Evolutionary conservation across 2,888 invertebrate genomes (phyloP).

Genomic region (Thelaira solivaga): DNA sequence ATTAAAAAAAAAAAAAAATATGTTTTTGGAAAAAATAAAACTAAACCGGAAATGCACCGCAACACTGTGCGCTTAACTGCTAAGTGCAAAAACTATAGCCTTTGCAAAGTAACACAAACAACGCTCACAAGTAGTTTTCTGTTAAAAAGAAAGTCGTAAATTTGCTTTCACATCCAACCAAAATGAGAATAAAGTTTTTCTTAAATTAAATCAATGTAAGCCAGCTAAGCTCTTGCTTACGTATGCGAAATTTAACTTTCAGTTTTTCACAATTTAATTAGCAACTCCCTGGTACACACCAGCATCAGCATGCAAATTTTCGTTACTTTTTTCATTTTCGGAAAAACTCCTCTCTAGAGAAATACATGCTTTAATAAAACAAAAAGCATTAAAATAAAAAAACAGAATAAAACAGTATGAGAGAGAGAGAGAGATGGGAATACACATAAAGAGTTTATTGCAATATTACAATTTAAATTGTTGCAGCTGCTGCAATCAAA

Average conservation of each 20-base stretch:
- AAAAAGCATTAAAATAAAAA: not conserved
- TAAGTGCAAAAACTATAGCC: not conserved
- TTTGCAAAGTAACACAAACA: not conserved
- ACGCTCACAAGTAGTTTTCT: too few relatives aligned
- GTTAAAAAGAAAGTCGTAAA: not conserved
- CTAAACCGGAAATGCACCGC: conserved; percentile 49
- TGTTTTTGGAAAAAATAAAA: not conserved
- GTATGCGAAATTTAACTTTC: not conserved
- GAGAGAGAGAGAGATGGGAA: not conserved
- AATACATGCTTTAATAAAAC: not conserved
- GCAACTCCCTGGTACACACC: too few relatives aligned
- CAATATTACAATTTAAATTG: conserved; percentile 37
- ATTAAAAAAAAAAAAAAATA: not conserved
- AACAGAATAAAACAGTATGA: not conserved
- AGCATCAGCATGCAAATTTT: too few relatives aligned
- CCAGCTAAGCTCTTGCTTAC: not conserved
- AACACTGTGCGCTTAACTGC: conserved; percentile 18
- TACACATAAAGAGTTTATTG: not conserved
- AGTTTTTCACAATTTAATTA: not conserved
- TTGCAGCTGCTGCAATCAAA: conserved; percentile 53
- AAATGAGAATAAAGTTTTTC: not conserved
- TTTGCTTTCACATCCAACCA: not conserved
- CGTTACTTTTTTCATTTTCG: too few relatives aligned
- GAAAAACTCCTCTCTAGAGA: not conserved
- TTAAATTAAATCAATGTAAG: conserved; percentile 43